phyloP scores from a whole-genome alignment of 64 coral and sea anemone genomes.

The Trachythela sp. region DNA sequence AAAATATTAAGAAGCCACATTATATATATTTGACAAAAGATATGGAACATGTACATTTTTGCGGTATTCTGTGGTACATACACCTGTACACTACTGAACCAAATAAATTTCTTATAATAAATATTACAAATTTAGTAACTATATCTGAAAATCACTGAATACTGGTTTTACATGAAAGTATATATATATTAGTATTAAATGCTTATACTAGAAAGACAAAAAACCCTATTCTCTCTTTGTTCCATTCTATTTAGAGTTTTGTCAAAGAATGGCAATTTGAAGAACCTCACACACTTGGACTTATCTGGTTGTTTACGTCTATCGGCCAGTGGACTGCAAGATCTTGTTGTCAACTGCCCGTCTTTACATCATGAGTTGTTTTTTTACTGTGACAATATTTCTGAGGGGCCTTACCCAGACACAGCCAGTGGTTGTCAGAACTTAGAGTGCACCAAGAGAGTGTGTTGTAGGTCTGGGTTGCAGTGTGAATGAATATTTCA shows the following conservation, averaged over 20 bases:
- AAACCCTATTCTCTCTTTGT: neutral
- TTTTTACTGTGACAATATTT: conserved; percentile 99
- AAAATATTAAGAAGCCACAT: no score
- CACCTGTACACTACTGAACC: no score
- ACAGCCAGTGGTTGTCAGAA: conserved; percentile 99
- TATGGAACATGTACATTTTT: no score
- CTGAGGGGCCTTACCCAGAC: conserved; percentile 85
- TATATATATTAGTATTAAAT: no score
- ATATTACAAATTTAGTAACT: no score
- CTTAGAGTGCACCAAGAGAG: conserved; percentile 68
- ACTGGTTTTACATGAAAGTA: no score
- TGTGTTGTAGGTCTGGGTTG: conserved; percentile 74
- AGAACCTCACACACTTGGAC: conserved; percentile 71
- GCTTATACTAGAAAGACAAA: no score
- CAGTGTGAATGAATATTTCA: neutral
- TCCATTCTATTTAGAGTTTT: conserved; percentile 48
- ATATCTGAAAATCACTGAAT: no score
- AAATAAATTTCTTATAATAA: no score
- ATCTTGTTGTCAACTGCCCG: conserved; percentile 77
- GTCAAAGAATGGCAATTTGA: conserved; percentile 66
- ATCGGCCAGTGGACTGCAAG: conserved; percentile 72
- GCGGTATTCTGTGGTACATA: no score
- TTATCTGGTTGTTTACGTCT: conserved; percentile 88
- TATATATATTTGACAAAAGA: no score
- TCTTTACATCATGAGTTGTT: conserved; percentile 72